phyloP scores from a whole-genome alignment of 2,113 vertebrate species.

The Alethe diademata region DNA sequence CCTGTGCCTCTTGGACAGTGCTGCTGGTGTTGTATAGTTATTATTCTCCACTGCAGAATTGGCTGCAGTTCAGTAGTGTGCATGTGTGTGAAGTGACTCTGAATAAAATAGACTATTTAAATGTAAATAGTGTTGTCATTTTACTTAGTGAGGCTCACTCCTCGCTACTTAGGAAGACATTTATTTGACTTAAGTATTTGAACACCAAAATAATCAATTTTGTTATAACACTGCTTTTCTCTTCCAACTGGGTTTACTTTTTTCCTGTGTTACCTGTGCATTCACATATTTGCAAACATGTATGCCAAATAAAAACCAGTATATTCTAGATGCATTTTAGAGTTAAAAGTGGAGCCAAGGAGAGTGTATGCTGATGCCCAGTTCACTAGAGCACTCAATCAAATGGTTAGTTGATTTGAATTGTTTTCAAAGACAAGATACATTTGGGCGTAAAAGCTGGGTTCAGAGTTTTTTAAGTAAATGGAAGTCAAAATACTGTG shows the following conservation, averaged over 20 bases:
- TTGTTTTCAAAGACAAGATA: background rate
- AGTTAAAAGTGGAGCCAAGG: background rate
- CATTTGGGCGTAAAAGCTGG: background rate
- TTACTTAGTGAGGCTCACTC: background rate
- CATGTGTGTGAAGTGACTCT: background rate
- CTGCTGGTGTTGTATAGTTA: background rate
- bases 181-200: background rate
- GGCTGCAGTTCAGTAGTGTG: background rate
- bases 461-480: background rate
- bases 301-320: background rate
- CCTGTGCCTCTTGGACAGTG: background rate
- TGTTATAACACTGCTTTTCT: background rate
- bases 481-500: background rate
- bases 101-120: background rate
- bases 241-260: background rate
- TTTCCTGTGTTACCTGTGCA: background rate
- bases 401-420: background rate
- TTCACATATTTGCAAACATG: background rate
- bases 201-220: background rate
- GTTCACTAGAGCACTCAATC: background rate
- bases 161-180: background rate
- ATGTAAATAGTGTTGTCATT: conserved; percentile 26
- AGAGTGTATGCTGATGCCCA: background rate
- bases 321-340: background rate
- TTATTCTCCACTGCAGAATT: background rate